Percentiles rank a stretch among this genome's conserved stretches.
phyloP scores from a whole-genome alignment of 2,888 invertebrate genomes.

The Scrobipalpa atriplicella region DNA sequence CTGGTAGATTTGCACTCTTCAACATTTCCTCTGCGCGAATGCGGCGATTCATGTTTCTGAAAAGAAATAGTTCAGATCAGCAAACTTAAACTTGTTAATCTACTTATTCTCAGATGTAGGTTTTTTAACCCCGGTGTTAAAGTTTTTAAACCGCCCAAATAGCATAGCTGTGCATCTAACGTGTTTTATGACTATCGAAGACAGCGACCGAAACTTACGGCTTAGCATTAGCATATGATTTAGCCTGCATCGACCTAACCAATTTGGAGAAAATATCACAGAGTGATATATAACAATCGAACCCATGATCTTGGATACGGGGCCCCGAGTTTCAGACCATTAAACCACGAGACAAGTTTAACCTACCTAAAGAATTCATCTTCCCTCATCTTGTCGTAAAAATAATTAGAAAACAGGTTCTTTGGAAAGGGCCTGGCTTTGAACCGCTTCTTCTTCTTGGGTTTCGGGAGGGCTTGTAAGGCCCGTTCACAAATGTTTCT shows the following conservation, averaged over 20 bases:
- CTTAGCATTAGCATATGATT: no score
- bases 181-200: no score
- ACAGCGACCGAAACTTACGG: no score
- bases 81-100: no score
- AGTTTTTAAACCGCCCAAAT: no score
- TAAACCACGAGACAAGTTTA: background rate
- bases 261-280: no score
- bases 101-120: no score
- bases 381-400: conserved; percentile 87
- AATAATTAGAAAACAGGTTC: conserved; percentile 86
- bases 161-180: no score
- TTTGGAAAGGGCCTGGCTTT: conserved; percentile 87
- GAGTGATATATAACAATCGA: no score
- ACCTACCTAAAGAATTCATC: conserved; percentile 87
- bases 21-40: conserved; percentile 88
- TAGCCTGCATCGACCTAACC: no score
- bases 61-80: no score
- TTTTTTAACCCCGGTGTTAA: background rate
- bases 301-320: no score
- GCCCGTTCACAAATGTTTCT: conserved; percentile 69
- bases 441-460: conserved; percentile 81
- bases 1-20: conserved; percentile 85
- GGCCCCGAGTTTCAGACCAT: background rate
- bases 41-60: conserved; percentile 84
- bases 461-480: conserved; percentile 57